Percentiles rank a stretch among this genome's conserved stretches.
Conservation (phyloP, 1,140 invertebrate species). For the Drosophila pseudoananassae region DNA sequence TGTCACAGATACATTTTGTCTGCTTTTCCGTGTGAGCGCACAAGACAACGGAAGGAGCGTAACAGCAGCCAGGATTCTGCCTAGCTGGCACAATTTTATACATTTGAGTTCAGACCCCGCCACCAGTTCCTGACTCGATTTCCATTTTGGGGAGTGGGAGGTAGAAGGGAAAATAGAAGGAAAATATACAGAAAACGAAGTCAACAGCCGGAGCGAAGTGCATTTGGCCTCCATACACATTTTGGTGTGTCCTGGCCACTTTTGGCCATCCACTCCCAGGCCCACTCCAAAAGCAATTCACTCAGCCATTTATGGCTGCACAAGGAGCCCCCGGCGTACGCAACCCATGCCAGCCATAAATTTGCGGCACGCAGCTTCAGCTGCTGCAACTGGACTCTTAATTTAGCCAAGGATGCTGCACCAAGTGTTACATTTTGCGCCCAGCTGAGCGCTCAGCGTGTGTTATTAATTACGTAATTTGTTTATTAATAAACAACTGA, state of each 20-base stretch:
- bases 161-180: constrained; percentile 5
- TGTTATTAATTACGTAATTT: constrained; percentile 80
- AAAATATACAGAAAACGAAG: constrained; percentile 15
- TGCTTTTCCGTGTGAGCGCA: constrained; percentile 76
- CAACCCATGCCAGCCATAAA: constrained; percentile 33
- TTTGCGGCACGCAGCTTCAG: constrained; percentile 13
- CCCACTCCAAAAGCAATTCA: constrained; percentile 44
- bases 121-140: constrained; percentile 40
- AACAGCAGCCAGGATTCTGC: constrained; percentile 46
- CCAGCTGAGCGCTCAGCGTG: constrained; percentile 73
- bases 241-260: constrained; percentile 51
- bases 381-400: constrained; percentile 15
- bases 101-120: constrained; percentile 25
- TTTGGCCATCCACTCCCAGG: constrained; percentile 6
- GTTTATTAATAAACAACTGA: constrained; percentile 73
- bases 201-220: constrained; percentile 52
- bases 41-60: constrained; percentile 27
- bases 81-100: constrained; percentile 61
- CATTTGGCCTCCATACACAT: constrained; percentile 39
- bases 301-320: constrained; percentile 62
- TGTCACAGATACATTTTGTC: constrained; percentile 74
- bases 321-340: constrained; percentile 46
- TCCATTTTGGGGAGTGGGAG: constrained; percentile 21
- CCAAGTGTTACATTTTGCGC: constrained; percentile 63
- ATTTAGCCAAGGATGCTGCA: constrained; percentile 44